These are phyloP conservation scores for Netelia melanura DNA, from an alignment of 2,888 invertebrate genomes.

Conservation along the genomic window DNA sequence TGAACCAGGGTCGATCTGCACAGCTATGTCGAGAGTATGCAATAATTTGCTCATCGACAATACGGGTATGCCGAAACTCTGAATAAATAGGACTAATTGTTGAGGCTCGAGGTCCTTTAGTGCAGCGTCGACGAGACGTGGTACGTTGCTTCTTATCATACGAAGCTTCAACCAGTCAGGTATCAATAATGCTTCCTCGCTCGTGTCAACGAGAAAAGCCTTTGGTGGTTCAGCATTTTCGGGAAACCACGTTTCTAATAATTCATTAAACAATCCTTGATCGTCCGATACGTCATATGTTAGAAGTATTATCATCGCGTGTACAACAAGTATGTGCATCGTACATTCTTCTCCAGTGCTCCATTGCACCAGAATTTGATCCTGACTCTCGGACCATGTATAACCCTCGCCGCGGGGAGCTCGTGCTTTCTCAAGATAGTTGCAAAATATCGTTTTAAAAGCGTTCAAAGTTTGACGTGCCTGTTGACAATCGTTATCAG, in stretches of 20 bases:
- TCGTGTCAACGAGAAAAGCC: slow-evolving; percentile 92
- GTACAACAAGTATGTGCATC: slow-evolving; percentile 92
- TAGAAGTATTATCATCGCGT: slow-evolving; percentile 93
- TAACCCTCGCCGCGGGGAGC: slow-evolving; percentile 88
- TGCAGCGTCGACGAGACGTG: slow-evolving; percentile 93
- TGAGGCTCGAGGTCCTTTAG: slow-evolving; percentile 94
- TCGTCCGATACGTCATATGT: slow-evolving; percentile 88
- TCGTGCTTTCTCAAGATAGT: slow-evolving; percentile 90
- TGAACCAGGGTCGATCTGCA: slow-evolving; percentile 89
- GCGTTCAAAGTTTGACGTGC: slow-evolving; percentile 88
- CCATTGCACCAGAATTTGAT: slow-evolving; percentile 93
- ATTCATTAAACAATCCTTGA: slow-evolving; percentile 85
- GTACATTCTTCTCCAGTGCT: slow-evolving; percentile 90
- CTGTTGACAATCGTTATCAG: slow-evolving; percentile 83
- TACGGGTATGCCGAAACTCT: slow-evolving; percentile 98
- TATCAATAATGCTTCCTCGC: slow-evolving; percentile 92
- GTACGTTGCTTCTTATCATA: slow-evolving; percentile 93
- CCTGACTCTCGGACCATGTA: slow-evolving; percentile 90
- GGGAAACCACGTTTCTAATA: slow-evolving; percentile 96
- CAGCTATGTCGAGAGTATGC: slow-evolving; percentile 92
- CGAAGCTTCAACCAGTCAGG: slow-evolving; percentile 97
- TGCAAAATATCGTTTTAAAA: slow-evolving; percentile 90
- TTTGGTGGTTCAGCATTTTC: slow-evolving; percentile 90
- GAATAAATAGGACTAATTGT: slow-evolving; percentile 96
- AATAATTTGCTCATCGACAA: slow-evolving; percentile 94